Evolutionary conservation across 1,140 invertebrate genomes (phyloP), one percentile per base, ranked within the genome.

Genomic region (Leptestheria dahalacensis): DNA sequence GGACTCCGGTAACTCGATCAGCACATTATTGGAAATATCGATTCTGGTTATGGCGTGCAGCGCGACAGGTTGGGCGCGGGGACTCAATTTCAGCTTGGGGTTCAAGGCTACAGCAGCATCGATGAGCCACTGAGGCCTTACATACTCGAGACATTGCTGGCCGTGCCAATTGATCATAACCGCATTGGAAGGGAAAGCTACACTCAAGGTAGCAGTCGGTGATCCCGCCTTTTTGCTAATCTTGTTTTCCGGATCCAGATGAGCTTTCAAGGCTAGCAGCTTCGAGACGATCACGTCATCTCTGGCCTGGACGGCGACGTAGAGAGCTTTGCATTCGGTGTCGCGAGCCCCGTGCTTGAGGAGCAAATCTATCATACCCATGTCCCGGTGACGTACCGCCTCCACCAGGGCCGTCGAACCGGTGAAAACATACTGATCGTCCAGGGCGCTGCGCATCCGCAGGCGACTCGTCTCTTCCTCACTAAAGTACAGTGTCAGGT

Each of bases 91-190:
- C n/a, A 96, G 69, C 66, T 85, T 86, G 23, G 83, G 82, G 71
- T 95, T 95, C 0, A 92, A 80, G 61, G 85, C 80, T 24, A 92
- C 69, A 2, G 88, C 85, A 0, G 91, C 89, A 63, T 84, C 83
- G 11, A 78, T 69, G 9, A 98, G 69, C 91, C 92, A 97, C 54
- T 88, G 82, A 28, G 85, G 78, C 56, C 69, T 82, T 73, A 65
- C 77, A 73, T 29, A 87, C 69, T 63, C 81, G 23, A 82, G 77
- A 69, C 82, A 82, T 54, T 82, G 79, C 64, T 91, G 82, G 65
- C 86, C 82, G 64, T 97, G 86, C 95, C 95, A 98, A 72, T 94
- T 91, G 2, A 98, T 81, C 79, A 93, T 92, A 0, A 93, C 91
- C 0, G 93, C 79, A 46, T 79, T 82, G 54, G 84, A 84, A 4